Evolutionary conservation across 2,113 vertebrate genomes (phyloP), one percentile per base, ranked within the genome.

Genomic region (Marmota flaviventris): DNA sequence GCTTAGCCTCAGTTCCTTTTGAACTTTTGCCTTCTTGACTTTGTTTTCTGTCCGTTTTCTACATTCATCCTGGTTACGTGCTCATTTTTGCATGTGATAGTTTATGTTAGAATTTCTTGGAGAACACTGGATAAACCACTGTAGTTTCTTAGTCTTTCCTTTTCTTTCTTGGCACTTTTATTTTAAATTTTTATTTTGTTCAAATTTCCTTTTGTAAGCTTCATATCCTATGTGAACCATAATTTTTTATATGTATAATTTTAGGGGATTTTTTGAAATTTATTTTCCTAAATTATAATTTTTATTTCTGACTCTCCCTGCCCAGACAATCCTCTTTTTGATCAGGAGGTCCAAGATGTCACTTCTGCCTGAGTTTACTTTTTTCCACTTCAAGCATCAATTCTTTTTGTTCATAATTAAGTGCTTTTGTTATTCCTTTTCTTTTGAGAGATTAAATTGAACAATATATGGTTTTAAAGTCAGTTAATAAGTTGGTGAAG

Each of bases 81-180:
- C 20, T 94, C 22, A n/a, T 76, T 94, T 93, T 87, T 81, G 9
- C 37, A 73, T 73, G 9, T 45, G 18, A 34, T 45, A 37, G 42
- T 90, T 94, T 84, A 12, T 70, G 16, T 79, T 75, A 75, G 25
- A 84, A 81, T 2, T 83, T 61, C 24, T 48, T 81, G 42, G 75
- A 72, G n/a, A 91, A 93, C 7, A 51, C 42, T 48, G 51, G 22
- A 22, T 76, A 48, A 92, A 39, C 5, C 9, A 75, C 20, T 45
- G 3, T 90, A 56, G 39, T 90, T 79, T 85, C 48, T 87, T 37
- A 61, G 1, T 12, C 29, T 73, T 85, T 92, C 24, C 34, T 83
- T 96, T 85, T 77, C 29, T 93, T 94, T 58, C 37, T 92, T 90
- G 76, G 45, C 45, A 79, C n/a, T 70, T 70, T n/a, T 70, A 8